Evolutionary conservation across 2,888 invertebrate species (phyloP).

Genomic region (Linyphia triangularis): DNA sequence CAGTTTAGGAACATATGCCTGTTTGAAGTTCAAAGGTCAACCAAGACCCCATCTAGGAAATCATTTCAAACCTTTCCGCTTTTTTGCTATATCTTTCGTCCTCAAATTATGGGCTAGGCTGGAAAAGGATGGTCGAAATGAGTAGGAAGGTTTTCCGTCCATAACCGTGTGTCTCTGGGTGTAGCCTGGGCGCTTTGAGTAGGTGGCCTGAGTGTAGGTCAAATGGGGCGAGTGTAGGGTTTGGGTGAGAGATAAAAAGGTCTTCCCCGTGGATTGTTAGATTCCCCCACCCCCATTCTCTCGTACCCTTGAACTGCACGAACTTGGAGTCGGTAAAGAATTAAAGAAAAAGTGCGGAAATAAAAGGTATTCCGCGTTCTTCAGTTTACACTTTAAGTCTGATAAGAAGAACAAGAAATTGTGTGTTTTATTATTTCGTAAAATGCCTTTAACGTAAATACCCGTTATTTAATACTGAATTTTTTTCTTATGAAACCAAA

Average conservation of each 20-base stretch:
- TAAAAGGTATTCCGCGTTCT: neutral
- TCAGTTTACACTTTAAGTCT: neutral
- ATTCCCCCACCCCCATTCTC: too few relatives aligned
- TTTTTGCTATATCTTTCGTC: neutral
- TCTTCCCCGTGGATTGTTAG: neutral
- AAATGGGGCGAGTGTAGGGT: conserved; percentile 49
- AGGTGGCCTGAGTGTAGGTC: conserved; percentile 52
- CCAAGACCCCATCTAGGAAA: conserved; percentile 37
- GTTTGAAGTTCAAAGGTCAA: conserved; percentile 17
- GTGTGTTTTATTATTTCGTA: too few relatives aligned
- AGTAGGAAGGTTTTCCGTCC: conserved; percentile 24
- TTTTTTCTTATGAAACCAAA: too few relatives aligned
- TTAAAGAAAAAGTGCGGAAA: neutral
- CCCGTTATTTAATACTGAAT: too few relatives aligned
- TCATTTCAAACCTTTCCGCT: neutral
- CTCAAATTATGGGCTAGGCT: neutral
- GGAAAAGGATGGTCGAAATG: neutral
- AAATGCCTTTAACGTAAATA: neutral
- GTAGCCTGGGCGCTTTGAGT: conserved; percentile 24
- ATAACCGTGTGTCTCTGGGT: neutral
- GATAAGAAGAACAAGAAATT: neutral
- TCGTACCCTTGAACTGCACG: neutral
- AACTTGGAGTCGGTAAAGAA: neutral
- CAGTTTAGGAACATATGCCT: neutral
- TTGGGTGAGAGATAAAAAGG: neutral